These are phyloP conservation scores for Pogonomyrmex californicus DNA, from an alignment of 1,140 invertebrate species.

Conservation along the genomic window DNA sequence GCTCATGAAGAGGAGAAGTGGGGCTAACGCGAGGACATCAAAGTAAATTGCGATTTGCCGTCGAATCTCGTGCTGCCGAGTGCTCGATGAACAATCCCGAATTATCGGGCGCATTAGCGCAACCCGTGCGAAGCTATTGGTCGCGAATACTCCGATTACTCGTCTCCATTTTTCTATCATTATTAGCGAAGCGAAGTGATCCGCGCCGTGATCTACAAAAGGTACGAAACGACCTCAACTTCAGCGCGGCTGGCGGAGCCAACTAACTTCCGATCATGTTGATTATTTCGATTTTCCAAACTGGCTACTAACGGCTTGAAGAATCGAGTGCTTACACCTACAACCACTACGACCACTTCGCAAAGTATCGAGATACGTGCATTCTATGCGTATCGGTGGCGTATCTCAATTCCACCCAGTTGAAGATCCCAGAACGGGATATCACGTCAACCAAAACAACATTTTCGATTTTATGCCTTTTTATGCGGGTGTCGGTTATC, in stretches of 20 bases:
- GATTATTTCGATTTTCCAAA: conserved; percentile 40
- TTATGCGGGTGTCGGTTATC: neutral
- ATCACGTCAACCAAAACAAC: neutral
- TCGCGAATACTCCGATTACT: conserved; percentile 62
- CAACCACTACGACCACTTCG: neutral
- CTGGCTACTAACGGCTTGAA: neutral
- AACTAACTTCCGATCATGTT: conserved; percentile 15
- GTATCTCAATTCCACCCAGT: neutral
- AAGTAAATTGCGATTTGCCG: conserved; percentile 35
- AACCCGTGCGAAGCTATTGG: conserved; percentile 23
- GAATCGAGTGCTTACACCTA: too few species aligned
- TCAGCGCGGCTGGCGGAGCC: conserved; percentile 25
- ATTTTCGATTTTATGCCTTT: conserved; percentile 18
- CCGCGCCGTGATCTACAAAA: conserved; percentile 4
- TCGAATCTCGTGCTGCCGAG: neutral
- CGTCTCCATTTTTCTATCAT: conserved; percentile 32
- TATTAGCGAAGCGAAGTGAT: conserved; percentile 24
- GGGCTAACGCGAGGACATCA: conserved; percentile 10
- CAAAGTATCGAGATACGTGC: neutral
- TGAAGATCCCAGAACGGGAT: neutral
- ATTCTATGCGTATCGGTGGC: neutral
- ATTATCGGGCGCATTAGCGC: conserved; percentile 57
- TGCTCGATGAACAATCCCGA: conserved; percentile 15
- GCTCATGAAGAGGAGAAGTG: neutral
- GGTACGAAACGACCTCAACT: conserved; percentile 36